phyloP scores from a whole-genome alignment of 1,140 invertebrate genomes.

The Drosophila persimilis region DNA sequence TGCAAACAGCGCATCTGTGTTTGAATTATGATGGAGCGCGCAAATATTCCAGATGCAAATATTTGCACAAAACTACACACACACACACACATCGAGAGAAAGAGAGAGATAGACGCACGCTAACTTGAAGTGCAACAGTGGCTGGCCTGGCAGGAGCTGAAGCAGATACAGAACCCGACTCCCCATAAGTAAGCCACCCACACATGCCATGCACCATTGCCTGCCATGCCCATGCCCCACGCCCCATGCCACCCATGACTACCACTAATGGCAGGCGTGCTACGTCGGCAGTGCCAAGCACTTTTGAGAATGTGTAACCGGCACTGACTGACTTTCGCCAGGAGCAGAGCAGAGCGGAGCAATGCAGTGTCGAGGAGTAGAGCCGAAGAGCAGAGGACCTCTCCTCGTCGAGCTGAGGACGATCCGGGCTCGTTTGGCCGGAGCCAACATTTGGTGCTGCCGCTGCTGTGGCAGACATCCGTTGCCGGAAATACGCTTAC shows the following conservation, averaged over 20 bases:
- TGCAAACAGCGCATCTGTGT: conserved; percentile 86
- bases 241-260: conserved; percentile 5
- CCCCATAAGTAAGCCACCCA: neutral
- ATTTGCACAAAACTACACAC: conserved; percentile 83
- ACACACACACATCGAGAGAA: conserved; percentile 23
- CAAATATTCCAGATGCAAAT: conserved; percentile 87
- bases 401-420: conserved; percentile 25
- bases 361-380: too few species aligned
- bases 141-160: conserved; percentile 56
- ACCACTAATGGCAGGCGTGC: conserved; percentile 64
- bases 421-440: conserved; percentile 68
- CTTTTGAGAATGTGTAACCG: conserved; percentile 78
- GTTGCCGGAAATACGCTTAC: conserved; percentile 78
- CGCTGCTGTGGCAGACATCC: conserved; percentile 62
- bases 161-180: conserved; percentile 14
- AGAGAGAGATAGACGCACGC: conserved; percentile 24
- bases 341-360: conserved; percentile 1
- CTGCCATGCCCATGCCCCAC: neutral
- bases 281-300: conserved; percentile 65
- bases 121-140: conserved; percentile 72
- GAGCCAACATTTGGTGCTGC: conserved; percentile 64
- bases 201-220: neutral
- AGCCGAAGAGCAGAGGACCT: too few species aligned
- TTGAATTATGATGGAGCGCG: conserved; percentile 87
- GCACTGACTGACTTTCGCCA: conserved; percentile 77